phyloP scores from a whole-genome alignment of 2,113 vertebrate genomes.

The Boulengerochromis microlepis region DNA sequence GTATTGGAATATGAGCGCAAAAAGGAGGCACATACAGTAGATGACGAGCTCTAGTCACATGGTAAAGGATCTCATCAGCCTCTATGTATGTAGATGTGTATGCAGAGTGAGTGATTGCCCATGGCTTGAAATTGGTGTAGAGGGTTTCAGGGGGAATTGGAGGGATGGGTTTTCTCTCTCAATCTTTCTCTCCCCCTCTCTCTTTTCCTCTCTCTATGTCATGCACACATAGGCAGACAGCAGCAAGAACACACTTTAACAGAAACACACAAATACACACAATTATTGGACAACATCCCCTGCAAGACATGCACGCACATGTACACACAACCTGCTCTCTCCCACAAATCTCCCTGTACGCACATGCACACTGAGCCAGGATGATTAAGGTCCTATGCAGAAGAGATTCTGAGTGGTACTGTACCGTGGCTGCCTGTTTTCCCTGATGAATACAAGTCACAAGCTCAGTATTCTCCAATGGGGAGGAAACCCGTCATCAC shows the following conservation, averaged over 20 bases:
- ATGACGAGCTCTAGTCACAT: slow-evolving; percentile 67
- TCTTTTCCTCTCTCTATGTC: slow-evolving; percentile 18
- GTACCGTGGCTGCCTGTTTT: slow-evolving; percentile 52
- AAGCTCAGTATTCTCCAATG: slow-evolving; percentile 52
- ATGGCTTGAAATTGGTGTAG: slow-evolving; percentile 76
- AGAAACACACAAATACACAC: slow-evolving; percentile 42
- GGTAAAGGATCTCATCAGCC: slow-evolving; percentile 73
- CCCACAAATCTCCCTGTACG: slow-evolving; percentile 62
- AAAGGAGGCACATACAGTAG: slow-evolving; percentile 61
- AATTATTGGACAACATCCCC: slow-evolving; percentile 37
- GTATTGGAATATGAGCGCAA: slow-evolving; percentile 35
- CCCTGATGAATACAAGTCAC: slow-evolving; percentile 66
- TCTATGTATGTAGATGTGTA: slow-evolving; percentile 78
- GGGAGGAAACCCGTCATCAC: slow-evolving; percentile 57
- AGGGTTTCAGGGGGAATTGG: slow-evolving; percentile 75
- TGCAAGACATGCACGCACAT: slow-evolving; percentile 15
- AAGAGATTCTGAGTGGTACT: slow-evolving; percentile 43
- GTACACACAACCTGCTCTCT: slow-evolving; percentile 20
- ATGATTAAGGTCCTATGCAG: slow-evolving; percentile 69
- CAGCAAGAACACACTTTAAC: slow-evolving; percentile 1
- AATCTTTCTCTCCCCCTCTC: slow-evolving; percentile 34
- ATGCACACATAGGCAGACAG: slow-evolving; percentile 28
- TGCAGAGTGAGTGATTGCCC: slow-evolving; percentile 78
- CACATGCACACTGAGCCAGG: slow-evolving; percentile 47
- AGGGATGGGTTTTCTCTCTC: slow-evolving; percentile 51